Evolutionary conservation across 2,888 invertebrate species (phyloP).

Genomic region (Conops quadrifasciatus): DNA sequence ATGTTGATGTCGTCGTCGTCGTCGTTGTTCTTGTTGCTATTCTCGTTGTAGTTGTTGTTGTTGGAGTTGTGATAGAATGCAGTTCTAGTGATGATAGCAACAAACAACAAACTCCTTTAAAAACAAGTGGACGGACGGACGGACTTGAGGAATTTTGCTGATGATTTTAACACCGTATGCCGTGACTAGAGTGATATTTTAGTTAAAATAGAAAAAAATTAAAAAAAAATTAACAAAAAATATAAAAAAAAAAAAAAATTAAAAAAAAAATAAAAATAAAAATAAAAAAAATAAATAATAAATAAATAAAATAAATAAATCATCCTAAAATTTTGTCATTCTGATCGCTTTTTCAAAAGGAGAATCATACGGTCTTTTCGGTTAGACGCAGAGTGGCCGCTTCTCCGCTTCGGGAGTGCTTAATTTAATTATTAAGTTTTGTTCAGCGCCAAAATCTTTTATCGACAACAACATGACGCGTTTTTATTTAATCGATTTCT

Average conservation of each 20-base stretch:
- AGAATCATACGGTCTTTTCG: no score
- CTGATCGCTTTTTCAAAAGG: no score
- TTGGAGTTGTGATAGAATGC: constrained; percentile 9
- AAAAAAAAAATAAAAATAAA: not conserved
- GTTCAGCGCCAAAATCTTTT: no score
- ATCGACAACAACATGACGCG: no score
- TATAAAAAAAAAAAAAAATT: not conserved
- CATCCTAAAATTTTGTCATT: no score
- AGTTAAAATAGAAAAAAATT: not conserved
- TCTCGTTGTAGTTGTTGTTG: constrained; percentile 15
- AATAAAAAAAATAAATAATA: not conserved
- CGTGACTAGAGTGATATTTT: no score
- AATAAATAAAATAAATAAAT: not conserved
- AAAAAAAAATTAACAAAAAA: not conserved
- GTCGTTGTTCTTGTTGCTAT: constrained; percentile 18
- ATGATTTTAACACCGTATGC: not conserved
- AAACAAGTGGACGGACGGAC: not conserved
- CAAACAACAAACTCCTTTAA: constrained; percentile 8
- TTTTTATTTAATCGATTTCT: no score
- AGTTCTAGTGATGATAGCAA: constrained; percentile 31
- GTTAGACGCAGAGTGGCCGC: no score
- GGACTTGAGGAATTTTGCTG: not conserved
- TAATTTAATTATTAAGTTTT: no score
- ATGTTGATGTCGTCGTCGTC: constrained; percentile 17
- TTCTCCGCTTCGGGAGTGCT: no score